Conservation (phyloP, 2,888 invertebrate genomes). For the Brachyopa scutellaris region DNA sequence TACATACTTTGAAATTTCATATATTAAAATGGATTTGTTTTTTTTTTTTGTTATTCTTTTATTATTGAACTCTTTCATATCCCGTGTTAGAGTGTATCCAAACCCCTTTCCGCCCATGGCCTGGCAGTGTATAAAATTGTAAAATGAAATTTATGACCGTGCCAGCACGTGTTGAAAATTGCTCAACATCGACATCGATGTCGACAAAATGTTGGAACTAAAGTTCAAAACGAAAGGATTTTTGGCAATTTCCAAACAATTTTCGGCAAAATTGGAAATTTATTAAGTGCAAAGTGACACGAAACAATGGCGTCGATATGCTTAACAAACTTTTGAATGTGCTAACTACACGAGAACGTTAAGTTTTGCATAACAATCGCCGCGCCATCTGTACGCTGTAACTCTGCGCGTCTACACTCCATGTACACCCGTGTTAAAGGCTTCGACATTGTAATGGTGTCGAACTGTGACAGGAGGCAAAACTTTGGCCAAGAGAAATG, state of each 20-base stretch:
- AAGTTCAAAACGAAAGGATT: constrained; percentile 53
- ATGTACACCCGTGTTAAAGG: constrained; percentile 54
- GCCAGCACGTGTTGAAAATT: constrained; percentile 80
- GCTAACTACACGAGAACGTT: constrained; percentile 68
- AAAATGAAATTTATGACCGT: constrained; percentile 79
- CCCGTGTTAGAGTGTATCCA: constrained; percentile 16
- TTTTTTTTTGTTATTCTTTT: constrained; percentile 23
- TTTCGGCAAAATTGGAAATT: constrained; percentile 74
- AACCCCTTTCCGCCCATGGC: constrained; percentile 25
- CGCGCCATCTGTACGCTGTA: constrained; percentile 67
- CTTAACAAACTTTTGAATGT: constrained; percentile 73
- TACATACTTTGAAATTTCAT: constrained; percentile 58
- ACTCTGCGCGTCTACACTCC: too few relatives aligned
- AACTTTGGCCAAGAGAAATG: constrained; percentile 42
- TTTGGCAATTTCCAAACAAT: constrained; percentile 73
- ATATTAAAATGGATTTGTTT: constrained; percentile 62
- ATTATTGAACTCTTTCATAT: constrained; percentile 59
- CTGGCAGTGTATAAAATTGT: constrained; percentile 73
- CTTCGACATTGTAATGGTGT: constrained; percentile 54
- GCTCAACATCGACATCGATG: constrained; percentile 76
- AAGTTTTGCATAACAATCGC: constrained; percentile 67
- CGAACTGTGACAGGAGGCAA: constrained; percentile 54
- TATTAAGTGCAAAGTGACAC: constrained; percentile 75
- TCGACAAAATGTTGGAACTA: constrained; percentile 73
- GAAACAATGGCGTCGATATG: constrained; percentile 74